Percentiles rank a stretch among this genome's conserved stretches.
These are phyloP conservation scores for Apogon talboti DNA, from an alignment of 2,797 vertebrate genomes.

Conservation along the genomic window DNA sequence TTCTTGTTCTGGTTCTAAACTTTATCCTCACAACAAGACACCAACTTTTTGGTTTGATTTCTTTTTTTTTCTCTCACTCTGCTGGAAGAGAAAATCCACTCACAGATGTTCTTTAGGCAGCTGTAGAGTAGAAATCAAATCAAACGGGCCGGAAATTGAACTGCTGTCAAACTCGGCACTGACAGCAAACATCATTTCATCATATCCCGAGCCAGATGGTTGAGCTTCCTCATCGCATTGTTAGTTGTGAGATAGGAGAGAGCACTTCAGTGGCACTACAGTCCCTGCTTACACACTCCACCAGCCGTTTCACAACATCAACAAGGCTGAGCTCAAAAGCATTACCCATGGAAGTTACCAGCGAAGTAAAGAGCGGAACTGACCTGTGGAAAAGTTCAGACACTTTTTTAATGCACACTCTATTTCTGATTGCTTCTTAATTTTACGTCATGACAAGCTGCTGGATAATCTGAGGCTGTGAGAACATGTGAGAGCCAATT, in stretches of 20 bases:
- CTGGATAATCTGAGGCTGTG: no score
- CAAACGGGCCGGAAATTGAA: constrained; percentile 22
- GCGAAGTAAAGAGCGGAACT: background rate
- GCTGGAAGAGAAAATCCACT: background rate
- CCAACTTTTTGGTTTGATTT: constrained; percentile 3
- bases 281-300: background rate
- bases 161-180: constrained; percentile 12
- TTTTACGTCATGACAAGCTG: no score
- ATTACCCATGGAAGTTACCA: background rate
- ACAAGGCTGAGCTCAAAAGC: background rate
- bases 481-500: no score
- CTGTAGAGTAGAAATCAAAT: constrained; percentile 5
- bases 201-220: background rate
- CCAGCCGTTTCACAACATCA: constrained; percentile 1
- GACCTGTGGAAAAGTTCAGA: no score
- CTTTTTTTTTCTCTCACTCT: constrained; percentile 3
- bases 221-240: constrained; percentile 5
- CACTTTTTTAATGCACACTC: no score
- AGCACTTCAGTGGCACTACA: background rate
- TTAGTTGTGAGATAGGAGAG: constrained; percentile 1
- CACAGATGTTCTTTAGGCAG: constrained; percentile 12
- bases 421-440: no score
- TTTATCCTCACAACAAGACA: background rate
- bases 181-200: constrained; percentile 19
- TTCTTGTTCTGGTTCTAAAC: background rate